Evolutionary conservation across 2,888 invertebrate genomes (phyloP).

Genomic region (Globia sparganii): DNA sequence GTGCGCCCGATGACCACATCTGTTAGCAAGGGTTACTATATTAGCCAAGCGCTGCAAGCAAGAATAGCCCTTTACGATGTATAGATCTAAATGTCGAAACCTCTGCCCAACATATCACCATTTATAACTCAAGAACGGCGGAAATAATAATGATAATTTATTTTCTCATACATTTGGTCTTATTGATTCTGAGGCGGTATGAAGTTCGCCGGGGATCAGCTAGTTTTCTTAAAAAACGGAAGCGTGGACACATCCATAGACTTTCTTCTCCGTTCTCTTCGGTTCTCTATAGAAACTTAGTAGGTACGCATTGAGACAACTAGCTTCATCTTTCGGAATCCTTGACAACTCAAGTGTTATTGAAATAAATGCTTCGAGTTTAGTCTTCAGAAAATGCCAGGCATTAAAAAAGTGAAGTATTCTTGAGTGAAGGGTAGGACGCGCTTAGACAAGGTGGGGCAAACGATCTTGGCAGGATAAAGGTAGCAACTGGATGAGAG

Average conservation of each 20-base stretch:
- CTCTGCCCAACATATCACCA: too few relatives aligned
- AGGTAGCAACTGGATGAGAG: not conserved
- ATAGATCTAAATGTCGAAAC: too few relatives aligned
- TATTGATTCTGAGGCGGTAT: too few relatives aligned
- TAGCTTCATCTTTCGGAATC: not conserved
- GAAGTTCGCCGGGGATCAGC: too few relatives aligned
- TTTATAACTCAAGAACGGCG: too few relatives aligned
- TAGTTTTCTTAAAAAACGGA: not conserved
- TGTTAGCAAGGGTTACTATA: too few relatives aligned
- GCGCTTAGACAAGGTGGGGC: not conserved
- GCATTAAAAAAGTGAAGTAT: not conserved
- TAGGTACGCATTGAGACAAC: not conserved
- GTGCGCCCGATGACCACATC: too few relatives aligned
- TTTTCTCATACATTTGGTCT: too few relatives aligned
- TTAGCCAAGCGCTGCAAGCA: too few relatives aligned
- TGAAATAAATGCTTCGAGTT: not conserved
- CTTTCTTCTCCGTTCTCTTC: not conserved
- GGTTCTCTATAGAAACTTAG: not conserved
- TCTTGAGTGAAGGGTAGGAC: not conserved
- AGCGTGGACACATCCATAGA: not conserved
- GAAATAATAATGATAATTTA: too few relatives aligned
- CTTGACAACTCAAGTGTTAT: not conserved
- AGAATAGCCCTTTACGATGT: too few relatives aligned
- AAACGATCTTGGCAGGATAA: not conserved
- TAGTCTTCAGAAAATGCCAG: not conserved